Conservation (phyloP, 1,140 invertebrate genomes). For the Xylocopa sonorina region DNA sequence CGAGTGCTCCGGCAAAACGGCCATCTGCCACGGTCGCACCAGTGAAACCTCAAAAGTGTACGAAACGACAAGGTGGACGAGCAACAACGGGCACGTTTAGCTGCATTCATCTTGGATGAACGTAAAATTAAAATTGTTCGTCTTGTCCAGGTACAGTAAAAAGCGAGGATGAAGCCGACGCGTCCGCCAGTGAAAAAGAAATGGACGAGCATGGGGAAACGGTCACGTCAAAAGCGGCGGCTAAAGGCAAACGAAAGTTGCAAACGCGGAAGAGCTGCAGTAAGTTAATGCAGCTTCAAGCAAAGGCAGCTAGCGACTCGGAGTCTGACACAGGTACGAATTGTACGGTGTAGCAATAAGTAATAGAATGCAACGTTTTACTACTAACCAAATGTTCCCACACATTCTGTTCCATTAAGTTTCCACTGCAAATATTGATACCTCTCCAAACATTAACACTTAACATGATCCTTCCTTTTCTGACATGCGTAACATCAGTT, state of each 20-base stretch:
- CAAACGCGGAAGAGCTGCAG: slow-evolving; percentile 79
- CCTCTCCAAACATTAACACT: not conserved
- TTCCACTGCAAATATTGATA: slow-evolving; percentile 1
- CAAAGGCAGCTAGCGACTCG: slow-evolving; percentile 79
- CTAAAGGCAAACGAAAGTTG: slow-evolving; percentile 80
- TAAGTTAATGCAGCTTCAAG: slow-evolving; percentile 78
- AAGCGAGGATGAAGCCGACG: slow-evolving; percentile 78
- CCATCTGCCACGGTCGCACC: slow-evolving; percentile 76
- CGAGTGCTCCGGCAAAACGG: slow-evolving; percentile 78
- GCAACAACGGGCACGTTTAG: not conserved
- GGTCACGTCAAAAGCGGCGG: slow-evolving; percentile 63
- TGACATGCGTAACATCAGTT: not conserved
- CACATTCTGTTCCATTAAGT: not conserved
- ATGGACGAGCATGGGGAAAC: slow-evolving; percentile 69
- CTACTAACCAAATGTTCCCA: not conserved
- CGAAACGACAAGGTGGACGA: slow-evolving; percentile 74
- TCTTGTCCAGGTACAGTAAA: slow-evolving; percentile 70
- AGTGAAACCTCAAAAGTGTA: slow-evolving; percentile 78
- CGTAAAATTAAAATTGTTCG: no score
- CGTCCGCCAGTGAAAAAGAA: slow-evolving; percentile 77
- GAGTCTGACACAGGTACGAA: slow-evolving; percentile 82
- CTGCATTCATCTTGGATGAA: no score
- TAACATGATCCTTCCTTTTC: not conserved
- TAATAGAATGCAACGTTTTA: not conserved
- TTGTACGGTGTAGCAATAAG: not conserved